Evolutionary conservation across 2,888 invertebrate species (phyloP).

Genomic region (Syritta pipiens): DNA sequence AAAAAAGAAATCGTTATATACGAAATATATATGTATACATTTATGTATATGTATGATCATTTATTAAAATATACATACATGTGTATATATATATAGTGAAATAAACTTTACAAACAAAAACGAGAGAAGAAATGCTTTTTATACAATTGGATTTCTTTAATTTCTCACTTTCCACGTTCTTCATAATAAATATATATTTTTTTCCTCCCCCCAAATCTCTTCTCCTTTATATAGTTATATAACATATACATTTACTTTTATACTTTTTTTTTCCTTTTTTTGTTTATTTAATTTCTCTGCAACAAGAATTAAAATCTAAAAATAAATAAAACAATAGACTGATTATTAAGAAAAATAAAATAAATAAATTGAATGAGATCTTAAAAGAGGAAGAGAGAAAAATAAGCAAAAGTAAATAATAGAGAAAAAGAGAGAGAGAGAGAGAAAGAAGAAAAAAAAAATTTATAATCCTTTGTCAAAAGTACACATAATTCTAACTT

Average conservation of each 20-base stretch:
- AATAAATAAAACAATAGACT: conserved; percentile 61
- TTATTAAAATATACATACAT: conserved; percentile 39
- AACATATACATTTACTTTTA: too few relatives aligned
- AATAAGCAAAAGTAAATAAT: neutral
- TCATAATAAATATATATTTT: too few relatives aligned
- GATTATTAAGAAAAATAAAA: conserved; percentile 41
- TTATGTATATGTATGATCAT: conserved; percentile 18
- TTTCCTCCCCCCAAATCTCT: neutral
- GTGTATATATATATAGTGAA: conserved; percentile 29
- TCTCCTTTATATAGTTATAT: too few relatives aligned
- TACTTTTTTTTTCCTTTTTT: neutral
- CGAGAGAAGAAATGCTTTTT: conserved; percentile 24
- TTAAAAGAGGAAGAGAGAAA: conserved; percentile 7
- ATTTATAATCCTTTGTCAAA: conserved; percentile 27
- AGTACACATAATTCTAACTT: conserved; percentile 37
- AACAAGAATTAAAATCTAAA: conserved; percentile 30
- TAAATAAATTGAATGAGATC: conserved; percentile 22
- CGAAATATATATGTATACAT: neutral
- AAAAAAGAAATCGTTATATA: too few relatives aligned
- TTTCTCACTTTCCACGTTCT: conserved; percentile 6
- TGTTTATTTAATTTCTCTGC: conserved; percentile 17
- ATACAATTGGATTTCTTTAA: conserved; percentile 15
- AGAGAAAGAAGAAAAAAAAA: conserved; percentile 1
- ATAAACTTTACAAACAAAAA: conserved; percentile 33
- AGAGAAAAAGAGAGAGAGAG: too few relatives aligned